Evolutionary conservation across 2,888 invertebrate species (phyloP).

Genomic region (Leptinotarsa haldemani): DNA sequence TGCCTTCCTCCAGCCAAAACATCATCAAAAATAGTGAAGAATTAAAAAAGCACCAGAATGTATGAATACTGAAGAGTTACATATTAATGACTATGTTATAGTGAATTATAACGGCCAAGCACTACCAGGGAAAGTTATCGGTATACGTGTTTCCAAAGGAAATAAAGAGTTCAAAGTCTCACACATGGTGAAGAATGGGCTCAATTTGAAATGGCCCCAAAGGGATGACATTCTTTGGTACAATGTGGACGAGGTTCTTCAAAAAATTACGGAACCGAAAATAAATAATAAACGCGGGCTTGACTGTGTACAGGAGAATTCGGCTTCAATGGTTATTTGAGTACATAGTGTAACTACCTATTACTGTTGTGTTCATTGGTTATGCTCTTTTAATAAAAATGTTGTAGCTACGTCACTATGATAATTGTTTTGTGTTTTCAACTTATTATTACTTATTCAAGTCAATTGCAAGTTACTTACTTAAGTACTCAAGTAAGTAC

Average conservation of each 20-base stretch:
- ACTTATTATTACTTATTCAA: conserved; percentile 16
- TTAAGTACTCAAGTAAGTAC: conserved; percentile 13
- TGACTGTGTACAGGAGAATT: conserved; percentile 32
- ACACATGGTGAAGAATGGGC: conserved; percentile 26
- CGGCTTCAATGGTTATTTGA: conserved; percentile 30
- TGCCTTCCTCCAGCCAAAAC: conserved; percentile 11
- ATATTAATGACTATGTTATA: conserved; percentile 35
- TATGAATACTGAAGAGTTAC: conserved; percentile 26
- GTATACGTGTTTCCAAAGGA: conserved; percentile 20
- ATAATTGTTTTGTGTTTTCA: conserved; percentile 17
- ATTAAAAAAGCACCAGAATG: conserved; percentile 7
- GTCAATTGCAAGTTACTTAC: conserved; percentile 21
- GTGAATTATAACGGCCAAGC: conserved; percentile 36
- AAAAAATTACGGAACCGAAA: conserved; percentile 22
- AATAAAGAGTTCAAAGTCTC: conserved; percentile 16
- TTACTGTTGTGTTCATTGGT: conserved; percentile 21
- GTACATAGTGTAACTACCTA: conserved; percentile 18
- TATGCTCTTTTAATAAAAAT: conserved; percentile 4
- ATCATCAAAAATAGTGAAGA: conserved; percentile 24
- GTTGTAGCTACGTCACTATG: conserved; percentile 16
- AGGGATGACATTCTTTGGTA: conserved; percentile 26
- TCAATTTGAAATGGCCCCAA: conserved; percentile 28
- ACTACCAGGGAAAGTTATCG: conserved; percentile 36
- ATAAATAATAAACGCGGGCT: conserved; percentile 14
- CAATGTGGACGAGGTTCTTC: conserved; percentile 22